Evolutionary conservation across 2,113 vertebrate species (phyloP), one percentile per base, ranked within the genome.

Genomic region (Protomyctophum bolini): DNA sequence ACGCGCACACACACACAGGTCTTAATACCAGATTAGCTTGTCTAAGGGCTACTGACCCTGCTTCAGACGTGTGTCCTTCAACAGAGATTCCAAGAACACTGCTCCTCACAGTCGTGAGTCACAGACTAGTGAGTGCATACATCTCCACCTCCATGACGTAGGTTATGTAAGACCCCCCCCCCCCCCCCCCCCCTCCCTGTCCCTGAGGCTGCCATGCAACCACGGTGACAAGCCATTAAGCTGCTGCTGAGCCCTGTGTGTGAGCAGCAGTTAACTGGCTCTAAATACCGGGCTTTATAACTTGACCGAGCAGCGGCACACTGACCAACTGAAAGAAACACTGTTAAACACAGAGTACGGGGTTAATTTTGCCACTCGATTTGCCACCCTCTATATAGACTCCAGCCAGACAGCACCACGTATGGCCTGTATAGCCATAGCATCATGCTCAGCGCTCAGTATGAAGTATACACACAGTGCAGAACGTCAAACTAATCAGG

Each of bases 141-240:
- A 49, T 68, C 56, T 61, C 75, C 68, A 75, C 58, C 76, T 54
- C 66, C 63, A 9, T 78, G 79, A 79, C 58, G 47, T 60, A 2
- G 28, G 60, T 87, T 90, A 84, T 66, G 79, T 81, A 90, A 87
- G 59, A 49, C 63, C 47, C 48, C 58, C 66, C 69, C 54, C 21
- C 63, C 47, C 48, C 58, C 66, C 69, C 54, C 21, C 2, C 21
- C 21, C 58, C 66, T 69, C 54, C 15, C 49, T 52, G 68, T 63
- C 29, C 15, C 12, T 66, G 52, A 70, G 64, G 46, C 21, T 21
- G 21, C 21, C 21, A 21, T 21, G 21, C 79, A 68, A 72, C 73
- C 76, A 69, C 74, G 73, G 70, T 65, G 41, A 15, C n/a, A 58
- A 77, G 65, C 75, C 63, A 79, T 60, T 83, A 83, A 89, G 81